Base-by-base conservation (phyloP, 2,888 invertebrate genomes). In the Esperia sulphurella region DNA sequence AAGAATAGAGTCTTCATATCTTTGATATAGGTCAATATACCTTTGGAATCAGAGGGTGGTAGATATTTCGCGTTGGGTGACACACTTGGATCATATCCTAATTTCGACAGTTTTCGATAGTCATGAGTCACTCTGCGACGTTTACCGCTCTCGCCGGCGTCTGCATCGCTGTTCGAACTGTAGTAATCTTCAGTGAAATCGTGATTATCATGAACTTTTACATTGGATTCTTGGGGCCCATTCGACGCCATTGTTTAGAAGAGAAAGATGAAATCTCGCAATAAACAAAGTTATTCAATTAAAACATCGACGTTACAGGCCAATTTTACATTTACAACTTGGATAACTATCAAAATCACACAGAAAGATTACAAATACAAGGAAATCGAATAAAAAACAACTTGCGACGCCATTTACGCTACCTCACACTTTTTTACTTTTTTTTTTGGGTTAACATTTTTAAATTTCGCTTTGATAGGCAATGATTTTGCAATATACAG, bases 391-490 rank as follows among this genome's bases (percentile, higher is more conserved):
- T 83, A 83, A 84, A 89, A 89, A 86, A 88, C 87, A 89, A 87
- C 81, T 79, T 82, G 80, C 84, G 89, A 88, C 89, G 89, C 89
- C 89, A 89, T 89, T 89, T 87, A 76, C 59, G 77, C 78, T 78
- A 75, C 75, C 75, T 79, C 71, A 67, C 66, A 79, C 73, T 81
- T 78, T 79, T 66, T 59, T 54, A 46, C 49, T 60, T 72, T 71
- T 67, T 72, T 73, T 67, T 72, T 70, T 68, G 55, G 60, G 63
- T 64, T 65, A n/a, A n/a, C n/a, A 21, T 21, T 21, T 21, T 21
- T 21, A 3, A 21, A 21, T 21, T 21, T 21, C 5, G 2, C 5
- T 21, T 21, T 21, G 8, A 74, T 73, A 57, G 52, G 68, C 72
- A 68, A 66, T 61, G 64, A 59, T 46, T 54, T 41, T 21, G 29